phyloP scores from a whole-genome alignment of 92 coral and sea anemone genomes.

The Porites lobata region DNA sequence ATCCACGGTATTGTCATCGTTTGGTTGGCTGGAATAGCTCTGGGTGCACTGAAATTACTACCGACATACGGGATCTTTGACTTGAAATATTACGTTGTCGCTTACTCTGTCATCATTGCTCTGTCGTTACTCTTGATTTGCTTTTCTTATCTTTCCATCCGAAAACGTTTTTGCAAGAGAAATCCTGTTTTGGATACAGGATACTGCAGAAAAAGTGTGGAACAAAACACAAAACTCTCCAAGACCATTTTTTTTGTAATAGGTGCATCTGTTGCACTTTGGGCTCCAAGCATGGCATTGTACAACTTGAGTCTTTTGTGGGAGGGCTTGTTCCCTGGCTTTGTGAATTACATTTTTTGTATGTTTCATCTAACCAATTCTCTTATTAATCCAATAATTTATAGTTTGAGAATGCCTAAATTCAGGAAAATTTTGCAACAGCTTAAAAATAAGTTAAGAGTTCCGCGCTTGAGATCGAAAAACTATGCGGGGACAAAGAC shows the following conservation, averaged over 20 bases:
- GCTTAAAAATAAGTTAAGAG: not conserved
- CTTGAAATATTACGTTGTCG: not conserved
- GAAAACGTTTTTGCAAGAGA: not conserved
- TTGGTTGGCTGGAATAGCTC: not conserved
- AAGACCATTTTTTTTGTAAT: not conserved
- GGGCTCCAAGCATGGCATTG: not conserved
- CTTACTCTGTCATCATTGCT: not conserved
- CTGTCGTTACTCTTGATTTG: not conserved
- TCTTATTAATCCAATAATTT: constrained; percentile 14
- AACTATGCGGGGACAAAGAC: not conserved
- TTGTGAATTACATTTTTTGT: not conserved
- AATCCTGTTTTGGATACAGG: not conserved
- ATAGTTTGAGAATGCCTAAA: not conserved
- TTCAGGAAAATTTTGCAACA: constrained; percentile 2
- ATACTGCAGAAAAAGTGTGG: not conserved
- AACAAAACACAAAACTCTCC: too few relatives aligned
- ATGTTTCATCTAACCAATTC: not conserved
- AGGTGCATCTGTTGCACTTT: not conserved
- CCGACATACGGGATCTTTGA: not conserved
- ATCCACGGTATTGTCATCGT: not conserved
- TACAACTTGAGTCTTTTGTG: not conserved
- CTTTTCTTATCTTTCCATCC: not conserved
- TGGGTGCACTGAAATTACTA: not conserved
- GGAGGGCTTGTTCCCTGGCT: not conserved
- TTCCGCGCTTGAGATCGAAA: not conserved